Base-by-base conservation (phyloP, 2,888 invertebrate genomes). In the Ichneumon xanthorius region DNA sequence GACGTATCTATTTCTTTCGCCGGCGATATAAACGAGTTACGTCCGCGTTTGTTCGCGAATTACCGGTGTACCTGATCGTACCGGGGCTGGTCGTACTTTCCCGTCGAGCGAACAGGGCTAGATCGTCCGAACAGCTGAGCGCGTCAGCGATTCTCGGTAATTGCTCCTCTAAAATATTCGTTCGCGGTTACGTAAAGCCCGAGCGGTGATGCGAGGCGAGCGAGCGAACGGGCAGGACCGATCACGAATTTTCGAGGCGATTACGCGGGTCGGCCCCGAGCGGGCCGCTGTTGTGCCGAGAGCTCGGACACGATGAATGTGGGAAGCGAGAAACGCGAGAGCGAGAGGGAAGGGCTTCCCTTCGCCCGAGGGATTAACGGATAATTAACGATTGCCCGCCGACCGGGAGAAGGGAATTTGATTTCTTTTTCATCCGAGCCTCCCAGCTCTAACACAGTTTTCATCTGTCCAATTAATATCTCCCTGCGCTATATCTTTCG, bases 341-440 rank as follows among this genome's bases (percentile, higher is more conserved):
- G 53, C 58, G 70, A 78, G 61, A 78, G 67, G 72, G 68, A 55
- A 77, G 83, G 67, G 82, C 82, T 82, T 86, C 85, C 83, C 85
- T 82, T 83, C 85, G 80, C 83, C 85, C 82, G 76, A 80, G 85
- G 82, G 85, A 86, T 86, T 83, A 86, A 83, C 85, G 85, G 76
- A 83, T 83, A 86, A 86, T 86, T 86, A 86, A 86, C 85, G 85
- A 83, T 86, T 77, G 82, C 72, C 83, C 76, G 67, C 72, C 82
- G 77, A 58, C 76, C 77, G 72, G 72, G 67, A 72, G 77, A 85
- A 77, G 68, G 67, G 73, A 86, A 86, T 86, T 86, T 85, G 80
- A 85, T 85, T 82, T 82, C 82, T 72, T 45, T 50, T 67, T 58
- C 55, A 40, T 63, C 37, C 84, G 33, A 22, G 50, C 75, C 80